A percentile compares a stretch with the other conserved stretches of the same genome.
phyloP scores from a whole-genome alignment of 1,140 invertebrate genomes.

The Aphelenchoides avenae region DNA sequence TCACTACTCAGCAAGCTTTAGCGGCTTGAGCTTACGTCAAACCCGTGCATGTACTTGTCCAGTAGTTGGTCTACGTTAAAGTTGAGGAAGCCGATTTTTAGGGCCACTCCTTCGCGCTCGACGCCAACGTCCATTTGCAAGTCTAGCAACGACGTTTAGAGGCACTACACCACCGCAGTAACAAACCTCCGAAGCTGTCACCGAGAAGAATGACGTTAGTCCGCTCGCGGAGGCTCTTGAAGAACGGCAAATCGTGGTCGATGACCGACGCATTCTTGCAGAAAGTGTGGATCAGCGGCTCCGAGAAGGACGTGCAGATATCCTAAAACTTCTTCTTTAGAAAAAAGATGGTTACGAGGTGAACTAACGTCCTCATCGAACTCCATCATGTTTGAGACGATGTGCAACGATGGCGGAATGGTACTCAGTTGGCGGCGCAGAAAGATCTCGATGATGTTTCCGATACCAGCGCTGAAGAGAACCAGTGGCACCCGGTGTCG shows the following conservation, averaged over 20 bases:
- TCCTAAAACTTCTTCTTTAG: constrained; percentile 12
- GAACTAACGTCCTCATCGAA: constrained; percentile 67
- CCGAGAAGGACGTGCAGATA: constrained; percentile 38
- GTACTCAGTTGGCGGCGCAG: constrained; percentile 70
- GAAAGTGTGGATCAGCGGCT: constrained; percentile 58
- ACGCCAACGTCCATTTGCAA: constrained; percentile 82
- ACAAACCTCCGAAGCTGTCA: constrained; percentile 43
- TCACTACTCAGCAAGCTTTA: constrained; percentile 70
- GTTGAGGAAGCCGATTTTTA: constrained; percentile 88
- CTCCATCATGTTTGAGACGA: constrained; percentile 84
- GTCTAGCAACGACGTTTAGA: constrained; percentile 65
- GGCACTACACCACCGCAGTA: constrained; percentile 2
- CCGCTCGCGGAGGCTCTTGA: constrained; percentile 43
- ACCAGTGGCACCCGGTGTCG: constrained; percentile 72
- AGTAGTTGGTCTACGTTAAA: constrained; percentile 64
- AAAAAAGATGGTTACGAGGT: constrained; percentile 30
- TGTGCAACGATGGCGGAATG: constrained; percentile 72
- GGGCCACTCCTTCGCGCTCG: constrained; percentile 66
- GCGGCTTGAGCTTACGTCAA: constrained; percentile 65
- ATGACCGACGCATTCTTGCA: constrained; percentile 55
- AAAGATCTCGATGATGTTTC: constrained; percentile 74
- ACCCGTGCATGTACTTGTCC: constrained; percentile 44
- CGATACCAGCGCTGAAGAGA: constrained; percentile 88
- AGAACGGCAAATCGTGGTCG: constrained; percentile 46
- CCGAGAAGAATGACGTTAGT: constrained; percentile 53